Percentiles rank a stretch among this genome's conserved stretches.
phyloP scores from a whole-genome alignment of 2,797 vertebrate species.

The Decapterus maruadsi region DNA sequence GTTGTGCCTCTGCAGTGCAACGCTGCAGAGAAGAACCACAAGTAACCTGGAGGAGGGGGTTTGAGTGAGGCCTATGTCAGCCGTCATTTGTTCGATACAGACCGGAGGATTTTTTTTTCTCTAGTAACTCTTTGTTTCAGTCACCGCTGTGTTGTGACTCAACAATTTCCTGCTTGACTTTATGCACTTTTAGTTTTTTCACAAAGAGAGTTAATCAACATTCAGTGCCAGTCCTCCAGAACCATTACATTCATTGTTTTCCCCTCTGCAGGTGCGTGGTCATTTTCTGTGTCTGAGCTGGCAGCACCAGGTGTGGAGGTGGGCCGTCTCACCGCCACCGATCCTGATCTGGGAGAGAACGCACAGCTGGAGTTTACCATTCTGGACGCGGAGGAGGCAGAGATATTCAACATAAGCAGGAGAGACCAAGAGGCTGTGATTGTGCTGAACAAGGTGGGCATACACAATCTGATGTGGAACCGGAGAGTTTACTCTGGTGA shows the following conservation, averaged over 20 bases:
- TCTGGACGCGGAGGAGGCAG: constrained; percentile 86
- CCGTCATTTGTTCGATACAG: background rate
- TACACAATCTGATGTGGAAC: background rate
- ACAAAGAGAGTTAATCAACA: constrained; percentile 14
- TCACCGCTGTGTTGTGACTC: background rate
- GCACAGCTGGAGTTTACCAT: constrained; percentile 90
- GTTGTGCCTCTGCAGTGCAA: constrained; percentile 1
- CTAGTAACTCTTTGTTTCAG: no score
- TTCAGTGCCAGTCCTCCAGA: constrained; percentile 12
- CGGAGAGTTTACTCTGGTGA: constrained; percentile 17
- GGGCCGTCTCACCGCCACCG: constrained; percentile 89
- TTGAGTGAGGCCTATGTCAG: background rate
- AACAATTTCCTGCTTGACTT: background rate
- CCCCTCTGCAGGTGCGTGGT: constrained; percentile 87
- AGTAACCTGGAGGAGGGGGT: background rate
- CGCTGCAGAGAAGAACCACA: background rate
- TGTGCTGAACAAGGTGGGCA: constrained; percentile 83
- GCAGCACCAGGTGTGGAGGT: constrained; percentile 90
- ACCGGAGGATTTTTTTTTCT: no score
- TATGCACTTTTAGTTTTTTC: background rate
- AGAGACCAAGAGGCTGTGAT: constrained; percentile 88
- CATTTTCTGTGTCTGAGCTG: constrained; percentile 92
- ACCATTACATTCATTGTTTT: constrained; percentile 22
- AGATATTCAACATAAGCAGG: constrained; percentile 88
- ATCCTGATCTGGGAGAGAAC: constrained; percentile 90